Evolutionary conservation across 2,113 vertebrate genomes (phyloP).

Genomic region (Aviceda subcristata): DNA sequence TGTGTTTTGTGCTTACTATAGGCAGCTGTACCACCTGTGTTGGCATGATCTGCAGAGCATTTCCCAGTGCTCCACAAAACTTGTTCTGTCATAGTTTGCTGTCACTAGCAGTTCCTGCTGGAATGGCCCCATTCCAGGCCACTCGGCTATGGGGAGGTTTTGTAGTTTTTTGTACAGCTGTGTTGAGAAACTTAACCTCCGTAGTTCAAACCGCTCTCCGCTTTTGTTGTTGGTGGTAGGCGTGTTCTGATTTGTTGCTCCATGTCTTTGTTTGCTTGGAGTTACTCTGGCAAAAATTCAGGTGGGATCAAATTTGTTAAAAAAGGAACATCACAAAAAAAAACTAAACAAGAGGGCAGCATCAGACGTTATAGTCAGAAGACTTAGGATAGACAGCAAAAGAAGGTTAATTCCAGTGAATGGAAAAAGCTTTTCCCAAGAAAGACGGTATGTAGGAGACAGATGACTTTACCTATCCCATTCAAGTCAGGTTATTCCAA

Average conservation of each 20-base stretch:
- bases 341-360: neutral
- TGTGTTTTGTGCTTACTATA: neutral
- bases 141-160: neutral
- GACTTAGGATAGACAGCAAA: neutral
- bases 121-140: neutral
- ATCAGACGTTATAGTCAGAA: neutral
- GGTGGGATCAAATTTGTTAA: neutral
- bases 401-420: neutral
- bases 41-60: neutral
- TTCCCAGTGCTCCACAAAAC: neutral
- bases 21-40: neutral
- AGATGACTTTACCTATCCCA: neutral
- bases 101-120: neutral
- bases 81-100: neutral
- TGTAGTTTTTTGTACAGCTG: neutral
- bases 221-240: neutral
- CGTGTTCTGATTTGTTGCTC: neutral
- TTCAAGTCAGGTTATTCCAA: neutral
- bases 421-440: accelerated
- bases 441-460: neutral
- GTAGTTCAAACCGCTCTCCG: neutral
- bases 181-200: neutral
- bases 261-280: neutral
- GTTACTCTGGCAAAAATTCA: neutral
- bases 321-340: neutral